Evolutionary conservation across 2,113 vertebrate species (phyloP).

Genomic region (Neomonachus schauinslandi): DNA sequence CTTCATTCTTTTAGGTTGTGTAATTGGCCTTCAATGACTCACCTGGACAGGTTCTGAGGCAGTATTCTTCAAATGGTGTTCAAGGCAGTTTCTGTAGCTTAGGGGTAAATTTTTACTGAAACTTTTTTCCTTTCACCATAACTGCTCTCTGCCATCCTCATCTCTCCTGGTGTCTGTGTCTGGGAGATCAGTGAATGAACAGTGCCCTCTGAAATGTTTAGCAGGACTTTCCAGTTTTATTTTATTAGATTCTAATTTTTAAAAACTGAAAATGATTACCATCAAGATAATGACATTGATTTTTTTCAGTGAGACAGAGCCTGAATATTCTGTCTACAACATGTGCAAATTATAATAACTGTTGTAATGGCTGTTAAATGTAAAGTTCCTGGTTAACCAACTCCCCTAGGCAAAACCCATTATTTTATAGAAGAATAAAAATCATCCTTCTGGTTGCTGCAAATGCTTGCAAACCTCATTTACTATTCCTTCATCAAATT

Average conservation of each 20-base stretch:
- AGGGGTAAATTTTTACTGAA: neutral
- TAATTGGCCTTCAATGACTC: neutral
- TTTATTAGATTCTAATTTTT: neutral
- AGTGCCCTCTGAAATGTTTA: neutral
- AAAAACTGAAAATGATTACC: neutral
- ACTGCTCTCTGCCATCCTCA: neutral
- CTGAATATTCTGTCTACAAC: neutral
- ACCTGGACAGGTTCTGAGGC: neutral
- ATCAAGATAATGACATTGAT: neutral
- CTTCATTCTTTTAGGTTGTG: neutral
- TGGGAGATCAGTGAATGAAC: neutral
- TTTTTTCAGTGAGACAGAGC: neutral
- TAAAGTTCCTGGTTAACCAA: neutral
- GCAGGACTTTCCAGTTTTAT: neutral
- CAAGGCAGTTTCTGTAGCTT: neutral
- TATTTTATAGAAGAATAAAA: slow-evolving; percentile 2
- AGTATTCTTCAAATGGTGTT: neutral
- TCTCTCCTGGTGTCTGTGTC: neutral
- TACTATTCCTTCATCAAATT: neutral
- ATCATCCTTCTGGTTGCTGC: neutral
- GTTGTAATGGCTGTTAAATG: neutral
- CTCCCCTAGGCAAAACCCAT: neutral
- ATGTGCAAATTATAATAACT: neutral
- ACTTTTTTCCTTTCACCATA: neutral
- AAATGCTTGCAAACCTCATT: neutral